Conservation (phyloP, 2,113 vertebrate genomes). For the Bucco capensis region DNA sequence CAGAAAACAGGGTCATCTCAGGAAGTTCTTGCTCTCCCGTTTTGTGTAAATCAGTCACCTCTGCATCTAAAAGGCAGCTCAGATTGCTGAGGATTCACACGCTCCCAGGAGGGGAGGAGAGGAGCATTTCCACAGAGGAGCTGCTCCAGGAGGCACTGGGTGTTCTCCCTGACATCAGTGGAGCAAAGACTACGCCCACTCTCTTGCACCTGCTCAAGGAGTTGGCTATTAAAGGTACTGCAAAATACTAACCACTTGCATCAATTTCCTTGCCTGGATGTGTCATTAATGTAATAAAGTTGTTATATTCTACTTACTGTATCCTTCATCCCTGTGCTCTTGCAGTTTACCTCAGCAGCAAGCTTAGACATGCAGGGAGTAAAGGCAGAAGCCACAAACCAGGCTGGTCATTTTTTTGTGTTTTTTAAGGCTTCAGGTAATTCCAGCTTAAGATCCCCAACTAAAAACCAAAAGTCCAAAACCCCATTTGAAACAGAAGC, state of each 20-base stretch:
- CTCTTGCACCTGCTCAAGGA: conserved; percentile 11
- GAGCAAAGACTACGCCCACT: neutral
- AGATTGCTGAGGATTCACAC: conserved; percentile 14
- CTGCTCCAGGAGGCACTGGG: neutral
- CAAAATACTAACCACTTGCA: neutral
- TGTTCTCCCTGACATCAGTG: neutral
- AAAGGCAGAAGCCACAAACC: neutral
- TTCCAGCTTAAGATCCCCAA: neutral
- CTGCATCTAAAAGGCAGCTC: neutral
- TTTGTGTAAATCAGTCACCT: conserved; percentile 53
- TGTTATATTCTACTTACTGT: neutral
- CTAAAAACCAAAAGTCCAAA: neutral
- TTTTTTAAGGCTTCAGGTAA: neutral
- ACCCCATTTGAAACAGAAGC: neutral
- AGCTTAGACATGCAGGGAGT: neutral
- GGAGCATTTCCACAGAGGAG: neutral
- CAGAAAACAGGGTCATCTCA: conserved; percentile 44
- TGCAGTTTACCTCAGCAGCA: neutral
- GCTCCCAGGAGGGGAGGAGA: neutral
- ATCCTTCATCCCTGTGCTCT: neutral
- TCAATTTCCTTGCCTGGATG: neutral
- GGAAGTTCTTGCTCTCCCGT: conserved; percentile 33
- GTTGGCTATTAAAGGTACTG: neutral
- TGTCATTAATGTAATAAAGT: neutral
- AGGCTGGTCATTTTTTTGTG: neutral